A percentile compares a stretch with the other conserved stretches of the same genome.
phyloP scores from a whole-genome alignment of 2,888 invertebrate species.

The Acanthosoma haemorrhoidale region DNA sequence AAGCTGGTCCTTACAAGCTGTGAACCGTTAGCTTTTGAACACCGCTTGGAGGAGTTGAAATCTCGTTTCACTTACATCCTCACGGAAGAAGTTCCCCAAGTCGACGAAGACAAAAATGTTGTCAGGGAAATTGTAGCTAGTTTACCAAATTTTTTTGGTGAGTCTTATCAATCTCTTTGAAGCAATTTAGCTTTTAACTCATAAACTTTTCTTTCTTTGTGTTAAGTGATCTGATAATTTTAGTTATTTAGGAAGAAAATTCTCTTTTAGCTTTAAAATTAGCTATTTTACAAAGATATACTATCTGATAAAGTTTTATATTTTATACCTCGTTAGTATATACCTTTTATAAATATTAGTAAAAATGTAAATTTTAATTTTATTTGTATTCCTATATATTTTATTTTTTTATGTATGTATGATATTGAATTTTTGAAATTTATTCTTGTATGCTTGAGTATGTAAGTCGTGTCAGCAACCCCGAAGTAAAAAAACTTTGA shows the following conservation, averaged over 20 bases:
- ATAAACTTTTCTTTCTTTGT: neutral
- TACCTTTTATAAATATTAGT: neutral
- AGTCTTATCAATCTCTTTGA: no score
- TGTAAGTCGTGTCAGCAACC: no score
- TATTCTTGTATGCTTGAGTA: no score
- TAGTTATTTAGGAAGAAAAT: no score
- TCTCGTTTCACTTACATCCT: constrained; percentile 33
- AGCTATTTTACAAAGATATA: neutral
- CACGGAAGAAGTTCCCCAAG: constrained; percentile 35
- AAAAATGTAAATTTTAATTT: neutral
- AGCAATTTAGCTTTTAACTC: neutral
- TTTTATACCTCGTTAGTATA: neutral
- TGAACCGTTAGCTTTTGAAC: constrained; percentile 33
- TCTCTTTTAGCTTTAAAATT: neutral
- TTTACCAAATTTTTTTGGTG: constrained; percentile 37
- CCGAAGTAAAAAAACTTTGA: no score
- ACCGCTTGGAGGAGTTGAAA: constrained; percentile 33
- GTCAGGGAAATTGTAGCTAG: constrained; percentile 32
- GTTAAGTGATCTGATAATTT: neutral
- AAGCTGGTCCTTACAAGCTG: constrained; percentile 59
- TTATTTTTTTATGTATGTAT: neutral
- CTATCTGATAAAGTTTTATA: neutral
- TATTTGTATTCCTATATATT: neutral
- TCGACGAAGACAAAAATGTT: constrained; percentile 32
- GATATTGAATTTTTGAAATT: neutral